Base-by-base conservation (phyloP, 1,140 invertebrate species). In the Acromyrmex echinatior region DNA sequence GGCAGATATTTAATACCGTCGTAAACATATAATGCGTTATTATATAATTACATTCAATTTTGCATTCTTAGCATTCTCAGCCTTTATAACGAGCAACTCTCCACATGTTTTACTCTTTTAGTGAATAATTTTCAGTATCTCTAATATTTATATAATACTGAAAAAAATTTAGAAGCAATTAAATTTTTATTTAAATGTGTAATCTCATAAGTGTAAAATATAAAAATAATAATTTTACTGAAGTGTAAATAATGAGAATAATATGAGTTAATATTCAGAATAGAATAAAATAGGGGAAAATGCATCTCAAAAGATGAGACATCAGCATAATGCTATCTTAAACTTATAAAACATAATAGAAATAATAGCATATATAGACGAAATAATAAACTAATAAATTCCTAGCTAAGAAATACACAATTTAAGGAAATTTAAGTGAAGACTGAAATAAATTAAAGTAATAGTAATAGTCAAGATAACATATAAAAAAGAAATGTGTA, bases 1-100 rank as follows among this genome's bases (percentile, higher is more conserved):
- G n/a, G 31, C 16, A 31, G n/a, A 21, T 56, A 70, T 21, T 82
- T 53, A 45, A 63, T 62, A 73, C 28, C 7, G 39, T 60, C 7
- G 53, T 60, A 53, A 58, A 51, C 60, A 60, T 25, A 60, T 25
- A 60, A 79, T 4, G 14, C 35, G 56, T 70, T 80, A 68, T 53
- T 68, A 18, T 5, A 14, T 12, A 68, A 66, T 39, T 39, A 35
- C 31, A 39, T 71, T 81, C 49, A 25, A 70, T 70, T 53, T 1
- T 0, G n/a, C 21, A 45, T 45, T 10, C 39, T 45, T 12, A 70
- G 18, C 18, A 45, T 45, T 10, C 39, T 45, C 2, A 70, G 18
- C 18, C n/a, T 21, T 60, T 31, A n/a, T 35, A 76, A 74, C 10
- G n/a, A 56, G 12, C 49, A 35, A 31, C 7, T 39, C 39, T 16